Percentiles rank a stretch among this genome's conserved stretches.
phyloP scores from a whole-genome alignment of 1,140 invertebrate genomes.

The Chlorops oryzae region DNA sequence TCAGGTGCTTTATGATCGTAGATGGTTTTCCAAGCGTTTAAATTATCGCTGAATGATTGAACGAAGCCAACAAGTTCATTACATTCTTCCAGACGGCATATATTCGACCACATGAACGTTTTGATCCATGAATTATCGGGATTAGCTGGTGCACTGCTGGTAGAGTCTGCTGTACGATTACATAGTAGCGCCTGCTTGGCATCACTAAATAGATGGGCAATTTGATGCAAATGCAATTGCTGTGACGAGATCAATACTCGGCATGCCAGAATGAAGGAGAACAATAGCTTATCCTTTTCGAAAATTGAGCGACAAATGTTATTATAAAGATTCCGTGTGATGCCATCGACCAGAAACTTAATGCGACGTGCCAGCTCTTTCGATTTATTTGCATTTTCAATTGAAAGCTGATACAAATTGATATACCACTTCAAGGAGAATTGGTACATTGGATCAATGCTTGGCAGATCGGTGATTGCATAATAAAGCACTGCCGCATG shows the following conservation, averaged over 20 bases:
- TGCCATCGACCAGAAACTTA: conserved; percentile 69
- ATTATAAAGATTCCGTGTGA: conserved; percentile 82
- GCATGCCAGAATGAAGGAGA: conserved; percentile 81
- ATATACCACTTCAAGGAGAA: conserved; percentile 89
- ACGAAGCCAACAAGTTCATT: conserved; percentile 55
- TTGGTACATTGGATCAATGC: conserved; percentile 95
- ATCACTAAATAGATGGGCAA: conserved; percentile 77
- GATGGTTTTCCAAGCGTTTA: conserved; percentile 64
- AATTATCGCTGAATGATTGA: conserved; percentile 51
- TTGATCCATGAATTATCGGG: conserved; percentile 71
- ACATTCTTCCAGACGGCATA: conserved; percentile 68
- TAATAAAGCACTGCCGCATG: conserved; percentile 87
- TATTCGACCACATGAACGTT: conserved; percentile 77
- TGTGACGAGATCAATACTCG: conserved; percentile 64
- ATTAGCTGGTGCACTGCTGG: conserved; percentile 57
- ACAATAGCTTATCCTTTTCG: conserved; percentile 90
- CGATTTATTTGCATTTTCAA: conserved; percentile 80
- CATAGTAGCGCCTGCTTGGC: too few species aligned
- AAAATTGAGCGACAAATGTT: conserved; percentile 89
- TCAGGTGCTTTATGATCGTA: conserved; percentile 68
- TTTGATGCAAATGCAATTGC: conserved; percentile 67
- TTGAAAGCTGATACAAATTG: conserved; percentile 80
- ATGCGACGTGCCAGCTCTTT: conserved; percentile 67
- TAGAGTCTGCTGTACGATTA: conserved; percentile 63
- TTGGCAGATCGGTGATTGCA: conserved; percentile 83